These are phyloP conservation scores for Valencia hispanica DNA, from an alignment of 2,797 vertebrate species.

Conservation along the genomic window DNA sequence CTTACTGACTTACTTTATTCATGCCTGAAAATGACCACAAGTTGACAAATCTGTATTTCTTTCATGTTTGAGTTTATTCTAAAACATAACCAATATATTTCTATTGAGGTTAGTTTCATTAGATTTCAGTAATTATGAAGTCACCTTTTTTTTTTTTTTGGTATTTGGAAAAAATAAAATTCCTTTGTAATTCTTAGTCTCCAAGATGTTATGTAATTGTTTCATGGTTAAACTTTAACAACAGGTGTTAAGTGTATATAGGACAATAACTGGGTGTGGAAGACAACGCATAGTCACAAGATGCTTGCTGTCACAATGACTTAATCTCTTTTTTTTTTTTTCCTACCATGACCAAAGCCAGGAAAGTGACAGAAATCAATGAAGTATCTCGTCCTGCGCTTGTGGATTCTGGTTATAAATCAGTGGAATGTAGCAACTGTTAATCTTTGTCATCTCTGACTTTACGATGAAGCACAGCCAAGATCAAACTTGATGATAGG, in stretches of 20 bases:
- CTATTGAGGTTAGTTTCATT: neutral
- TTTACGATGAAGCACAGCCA: neutral
- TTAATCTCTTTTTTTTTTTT: slow-evolving; percentile 27
- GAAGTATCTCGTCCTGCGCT: neutral
- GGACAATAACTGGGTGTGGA: slow-evolving; percentile 32
- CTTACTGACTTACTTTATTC: no score
- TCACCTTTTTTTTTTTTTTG: neutral
- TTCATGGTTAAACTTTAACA: slow-evolving; percentile 4
- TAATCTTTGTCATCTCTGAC: slow-evolving; percentile 4
- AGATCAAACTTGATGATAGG: slow-evolving; percentile 5
- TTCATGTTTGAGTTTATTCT: neutral
- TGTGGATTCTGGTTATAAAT: slow-evolving; percentile 2
- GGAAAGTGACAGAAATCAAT: slow-evolving; percentile 5
- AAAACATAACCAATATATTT: no score
- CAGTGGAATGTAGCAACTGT: neutral
- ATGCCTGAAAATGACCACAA: neutral
- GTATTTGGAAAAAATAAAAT: neutral
- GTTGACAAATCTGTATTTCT: neutral
- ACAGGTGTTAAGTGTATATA: slow-evolving; percentile 11
- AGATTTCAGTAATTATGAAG: neutral
- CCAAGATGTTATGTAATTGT: neutral
- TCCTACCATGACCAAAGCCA: slow-evolving; percentile 19
- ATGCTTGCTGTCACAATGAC: slow-evolving; percentile 37
- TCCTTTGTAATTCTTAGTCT: neutral
- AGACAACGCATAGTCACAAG: slow-evolving; percentile 49